Conservation (phyloP, 2,113 vertebrate species). For the Salminus brasiliensis region DNA sequence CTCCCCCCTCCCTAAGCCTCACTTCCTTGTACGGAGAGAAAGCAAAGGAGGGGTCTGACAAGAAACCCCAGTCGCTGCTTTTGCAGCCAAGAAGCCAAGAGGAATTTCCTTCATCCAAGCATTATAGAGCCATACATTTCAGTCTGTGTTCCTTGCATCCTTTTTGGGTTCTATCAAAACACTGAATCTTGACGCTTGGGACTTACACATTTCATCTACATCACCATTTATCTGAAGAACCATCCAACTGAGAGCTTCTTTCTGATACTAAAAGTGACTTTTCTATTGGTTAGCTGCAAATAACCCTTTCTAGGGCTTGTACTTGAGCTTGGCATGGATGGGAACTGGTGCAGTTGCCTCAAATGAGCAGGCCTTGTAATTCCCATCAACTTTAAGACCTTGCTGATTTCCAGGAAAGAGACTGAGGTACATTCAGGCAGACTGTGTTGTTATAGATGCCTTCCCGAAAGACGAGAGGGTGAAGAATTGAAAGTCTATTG, state of each 20-base stretch:
- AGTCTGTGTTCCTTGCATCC: background rate
- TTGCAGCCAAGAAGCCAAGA: conserved; percentile 15
- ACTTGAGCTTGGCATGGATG: background rate
- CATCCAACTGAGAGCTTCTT: too few relatives aligned
- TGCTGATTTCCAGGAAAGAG: conserved; percentile 4
- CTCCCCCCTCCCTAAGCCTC: conserved; percentile 39
- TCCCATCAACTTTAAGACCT: background rate
- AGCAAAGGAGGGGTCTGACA: conserved; percentile 27
- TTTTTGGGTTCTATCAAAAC: too few relatives aligned
- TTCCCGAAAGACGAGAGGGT: background rate
- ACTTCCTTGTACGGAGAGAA: conserved; percentile 49
- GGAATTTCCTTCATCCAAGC: conserved; percentile 27
- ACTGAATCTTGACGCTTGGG: too few relatives aligned
- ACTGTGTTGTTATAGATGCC: background rate
- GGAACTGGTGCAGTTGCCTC: background rate
- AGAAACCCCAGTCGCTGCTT: conserved; percentile 1
- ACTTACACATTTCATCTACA: too few relatives aligned
- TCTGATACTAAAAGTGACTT: too few relatives aligned
- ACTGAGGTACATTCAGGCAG: background rate
- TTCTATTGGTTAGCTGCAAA: background rate
- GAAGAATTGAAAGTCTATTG: conserved; percentile 4
- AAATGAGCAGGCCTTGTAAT: background rate
- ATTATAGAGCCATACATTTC: background rate
- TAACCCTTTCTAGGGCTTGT: background rate
- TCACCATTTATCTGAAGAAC: too few relatives aligned